phyloP scores from a whole-genome alignment of 2,797 vertebrate genomes.

The Anas bahamensis region DNA sequence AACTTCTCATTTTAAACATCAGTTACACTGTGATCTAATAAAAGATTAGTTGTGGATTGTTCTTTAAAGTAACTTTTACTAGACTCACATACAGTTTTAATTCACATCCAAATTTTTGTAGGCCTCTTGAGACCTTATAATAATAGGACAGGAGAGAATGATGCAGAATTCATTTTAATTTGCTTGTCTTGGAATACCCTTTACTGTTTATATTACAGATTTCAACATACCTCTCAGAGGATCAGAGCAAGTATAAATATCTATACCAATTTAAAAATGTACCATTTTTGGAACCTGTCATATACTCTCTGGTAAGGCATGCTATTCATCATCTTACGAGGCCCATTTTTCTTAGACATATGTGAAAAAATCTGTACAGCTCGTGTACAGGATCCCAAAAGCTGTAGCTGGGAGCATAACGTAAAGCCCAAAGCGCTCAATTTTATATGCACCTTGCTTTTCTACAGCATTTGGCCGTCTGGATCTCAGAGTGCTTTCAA shows the following conservation, averaged over 20 bases:
- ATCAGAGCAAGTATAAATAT: constrained; percentile 67
- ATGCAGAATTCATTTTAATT: constrained; percentile 70
- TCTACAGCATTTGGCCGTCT: background rate
- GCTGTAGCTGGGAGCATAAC: constrained; percentile 36
- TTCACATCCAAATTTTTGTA: constrained; percentile 54
- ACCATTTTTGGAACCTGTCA: constrained; percentile 50
- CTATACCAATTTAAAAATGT: constrained; percentile 51
- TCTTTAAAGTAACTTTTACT: constrained; percentile 41
- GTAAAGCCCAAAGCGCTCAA: background rate
- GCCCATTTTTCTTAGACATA: constrained; percentile 57
- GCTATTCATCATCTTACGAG: constrained; percentile 48
- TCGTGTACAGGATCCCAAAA: constrained; percentile 51
- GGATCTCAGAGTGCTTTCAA: background rate
- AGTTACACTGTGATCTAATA: constrained; percentile 34
- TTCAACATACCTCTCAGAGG: constrained; percentile 64
- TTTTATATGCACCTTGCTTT: constrained; percentile 8
- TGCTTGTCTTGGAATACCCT: constrained; percentile 70
- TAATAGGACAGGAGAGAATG: constrained; percentile 66
- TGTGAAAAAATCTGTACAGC: constrained; percentile 25
- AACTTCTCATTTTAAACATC: constrained; percentile 26
- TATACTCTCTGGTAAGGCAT: constrained; percentile 52
- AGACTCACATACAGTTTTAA: constrained; percentile 41
- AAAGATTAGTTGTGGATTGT: constrained; percentile 6
- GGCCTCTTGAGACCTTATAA: constrained; percentile 39
- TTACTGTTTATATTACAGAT: constrained; percentile 57